Evolutionary conservation across 37 sponge, comb jelly and placozoan species (phyloP).

Genomic region (Cliona cf. orientalis): DNA sequence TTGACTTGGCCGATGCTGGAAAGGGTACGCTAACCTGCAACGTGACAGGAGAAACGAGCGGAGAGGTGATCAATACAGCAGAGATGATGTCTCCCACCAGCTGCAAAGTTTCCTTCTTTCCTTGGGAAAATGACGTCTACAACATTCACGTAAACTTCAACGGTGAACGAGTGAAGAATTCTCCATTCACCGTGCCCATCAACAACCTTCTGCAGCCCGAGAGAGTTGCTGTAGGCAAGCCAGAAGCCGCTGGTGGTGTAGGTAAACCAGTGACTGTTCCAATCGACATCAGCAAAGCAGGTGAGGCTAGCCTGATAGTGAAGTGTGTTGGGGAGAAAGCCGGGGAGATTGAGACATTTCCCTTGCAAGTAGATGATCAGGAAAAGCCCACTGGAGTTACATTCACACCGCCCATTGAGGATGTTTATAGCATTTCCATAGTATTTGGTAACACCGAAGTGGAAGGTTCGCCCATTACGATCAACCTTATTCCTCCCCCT

Average conservation of each 20-base stretch:
- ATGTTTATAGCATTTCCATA: slow-evolving; percentile 40
- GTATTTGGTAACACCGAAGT: slow-evolving; percentile 43
- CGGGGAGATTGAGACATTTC: slow-evolving; percentile 10
- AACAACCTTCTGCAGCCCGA: slow-evolving; percentile 31
- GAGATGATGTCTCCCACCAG: not conserved
- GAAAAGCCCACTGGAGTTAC: slow-evolving; percentile 4
- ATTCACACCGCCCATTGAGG: slow-evolving; percentile 49
- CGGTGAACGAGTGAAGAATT: slow-evolving; percentile 40
- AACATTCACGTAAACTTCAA: slow-evolving; percentile 35
- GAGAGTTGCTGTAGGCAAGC: slow-evolving; percentile 26
- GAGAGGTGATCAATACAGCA: slow-evolving; percentile 35
- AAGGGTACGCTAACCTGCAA: slow-evolving; percentile 33
- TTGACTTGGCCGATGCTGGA: slow-evolving; percentile 38
- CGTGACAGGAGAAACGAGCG: slow-evolving; percentile 18
- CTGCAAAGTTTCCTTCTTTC: slow-evolving; percentile 47
- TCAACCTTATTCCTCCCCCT: slow-evolving; percentile 32
- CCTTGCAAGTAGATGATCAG: not conserved
- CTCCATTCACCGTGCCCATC: slow-evolving; percentile 54
- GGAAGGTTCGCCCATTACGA: slow-evolving; percentile 34
- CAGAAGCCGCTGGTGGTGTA: not conserved
- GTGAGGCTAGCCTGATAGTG: slow-evolving; percentile 42
- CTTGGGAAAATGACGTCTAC: slow-evolving; percentile 37
- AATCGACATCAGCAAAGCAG: slow-evolving; percentile 45
- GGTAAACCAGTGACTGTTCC: slow-evolving; percentile 5
- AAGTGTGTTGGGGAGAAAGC: slow-evolving; percentile 22